Conservation (phyloP, 2,797 vertebrate species). For the Coendou prehensilis region DNA sequence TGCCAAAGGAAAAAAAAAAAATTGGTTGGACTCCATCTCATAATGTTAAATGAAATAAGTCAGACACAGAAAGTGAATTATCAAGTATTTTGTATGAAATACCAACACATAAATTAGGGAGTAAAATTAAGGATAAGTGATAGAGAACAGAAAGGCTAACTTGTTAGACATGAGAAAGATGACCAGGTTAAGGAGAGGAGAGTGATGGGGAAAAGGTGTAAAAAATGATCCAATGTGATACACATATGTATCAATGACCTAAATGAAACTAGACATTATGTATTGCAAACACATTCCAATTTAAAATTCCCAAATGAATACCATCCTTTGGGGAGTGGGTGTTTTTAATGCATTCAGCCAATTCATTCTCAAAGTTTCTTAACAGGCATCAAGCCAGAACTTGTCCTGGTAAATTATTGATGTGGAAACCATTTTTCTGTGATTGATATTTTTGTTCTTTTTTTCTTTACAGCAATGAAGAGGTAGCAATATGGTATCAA, state of each 20-base stretch:
- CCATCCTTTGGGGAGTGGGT: not conserved
- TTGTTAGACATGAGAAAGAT: too few species aligned
- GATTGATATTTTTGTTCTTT: not conserved
- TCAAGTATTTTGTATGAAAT: not conserved
- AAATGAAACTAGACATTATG: not conserved
- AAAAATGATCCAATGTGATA: not conserved
- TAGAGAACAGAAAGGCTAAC: not conserved
- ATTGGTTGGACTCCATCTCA: not conserved
- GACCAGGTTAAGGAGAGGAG: too few species aligned
- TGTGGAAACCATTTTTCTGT: not conserved
- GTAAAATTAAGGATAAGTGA: not conserved
- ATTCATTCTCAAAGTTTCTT: not conserved
- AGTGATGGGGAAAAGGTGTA: too few species aligned
- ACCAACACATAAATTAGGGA: not conserved
- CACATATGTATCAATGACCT: not conserved
- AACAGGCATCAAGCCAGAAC: not conserved
- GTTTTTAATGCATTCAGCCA: not conserved
- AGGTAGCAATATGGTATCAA: not conserved
- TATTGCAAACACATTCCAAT: not conserved
- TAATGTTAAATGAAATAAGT: not conserved
- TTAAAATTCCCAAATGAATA: not conserved
- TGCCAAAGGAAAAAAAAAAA: not conserved
- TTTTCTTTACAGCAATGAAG: not conserved
- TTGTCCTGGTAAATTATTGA: not conserved
- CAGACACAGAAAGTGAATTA: not conserved